A percentile compares a stretch with the other conserved stretches of the same genome.
These are phyloP conservation scores for Chionis minor DNA, from an alignment of 2,113 vertebrate genomes.

Conservation along the genomic window DNA sequence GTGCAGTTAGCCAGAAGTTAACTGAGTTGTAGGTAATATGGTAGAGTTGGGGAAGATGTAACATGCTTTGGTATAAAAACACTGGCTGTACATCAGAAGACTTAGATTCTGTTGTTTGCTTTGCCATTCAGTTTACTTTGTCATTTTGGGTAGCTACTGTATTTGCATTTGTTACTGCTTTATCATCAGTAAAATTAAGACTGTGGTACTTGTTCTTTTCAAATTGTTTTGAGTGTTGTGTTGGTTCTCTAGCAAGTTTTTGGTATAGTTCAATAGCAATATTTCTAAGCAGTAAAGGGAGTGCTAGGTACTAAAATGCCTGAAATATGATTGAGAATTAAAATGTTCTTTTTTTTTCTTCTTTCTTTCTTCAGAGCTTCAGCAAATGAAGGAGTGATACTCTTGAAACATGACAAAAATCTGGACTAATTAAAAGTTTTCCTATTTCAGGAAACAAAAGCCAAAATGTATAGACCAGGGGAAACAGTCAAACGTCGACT, in stretches of 20 bases:
- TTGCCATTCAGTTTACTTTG: neutral
- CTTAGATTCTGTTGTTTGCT: neutral
- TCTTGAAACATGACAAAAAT: neutral
- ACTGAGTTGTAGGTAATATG: neutral
- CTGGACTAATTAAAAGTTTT: neutral
- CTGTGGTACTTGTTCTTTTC: neutral
- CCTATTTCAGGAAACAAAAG: neutral
- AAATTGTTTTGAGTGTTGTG: neutral
- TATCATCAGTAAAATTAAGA: neutral
- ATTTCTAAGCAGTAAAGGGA: neutral
- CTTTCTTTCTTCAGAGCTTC: constrained; percentile 42
- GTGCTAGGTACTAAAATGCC: accelerated
- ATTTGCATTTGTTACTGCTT: neutral
- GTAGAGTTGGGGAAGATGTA: neutral
- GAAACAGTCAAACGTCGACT: constrained; percentile 78
- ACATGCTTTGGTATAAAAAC: neutral
- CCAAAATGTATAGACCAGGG: constrained; percentile 82
- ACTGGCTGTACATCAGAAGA: neutral
- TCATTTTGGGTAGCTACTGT: neutral
- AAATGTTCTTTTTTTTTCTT: neutral
- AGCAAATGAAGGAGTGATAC: neutral
- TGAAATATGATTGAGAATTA: neutral
- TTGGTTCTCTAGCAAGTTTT: neutral
- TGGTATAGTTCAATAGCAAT: neutral
- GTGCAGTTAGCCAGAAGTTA: neutral